A percentile compares a stretch with the other conserved stretches of the same genome.
These are phyloP conservation scores for Ailuropoda melanoleuca DNA, from an alignment of 2,113 vertebrate species.

Conservation along the genomic window DNA sequence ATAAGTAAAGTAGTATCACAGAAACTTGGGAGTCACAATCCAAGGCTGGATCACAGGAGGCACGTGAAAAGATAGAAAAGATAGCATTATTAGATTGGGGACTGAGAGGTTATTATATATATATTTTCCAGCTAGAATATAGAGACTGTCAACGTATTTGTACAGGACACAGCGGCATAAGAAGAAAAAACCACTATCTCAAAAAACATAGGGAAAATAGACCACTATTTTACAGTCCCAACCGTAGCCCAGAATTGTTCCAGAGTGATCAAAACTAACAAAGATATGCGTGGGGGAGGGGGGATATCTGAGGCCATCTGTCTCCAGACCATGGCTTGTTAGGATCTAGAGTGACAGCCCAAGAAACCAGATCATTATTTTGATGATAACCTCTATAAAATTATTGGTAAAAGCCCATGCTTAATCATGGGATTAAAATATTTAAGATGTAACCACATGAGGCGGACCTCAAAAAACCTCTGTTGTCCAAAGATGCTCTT, in stretches of 20 bases:
- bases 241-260: background rate
- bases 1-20: background rate
- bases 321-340: background rate
- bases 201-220: too few relatives aligned
- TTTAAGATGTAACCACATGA: background rate
- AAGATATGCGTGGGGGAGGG: background rate
- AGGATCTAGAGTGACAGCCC: background rate
- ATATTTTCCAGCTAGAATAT: background rate
- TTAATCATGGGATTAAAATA: background rate
- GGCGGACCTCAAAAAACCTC: background rate
- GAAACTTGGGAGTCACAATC: too few relatives aligned
- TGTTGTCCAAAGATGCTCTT: background rate
- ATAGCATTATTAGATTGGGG: background rate
- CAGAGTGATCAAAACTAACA: background rate
- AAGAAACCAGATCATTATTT: background rate
- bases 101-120: background rate
- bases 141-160: background rate
- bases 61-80: background rate
- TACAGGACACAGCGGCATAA: background rate
- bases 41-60: background rate
- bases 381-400: background rate
- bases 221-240: too few relatives aligned
- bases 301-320: background rate
- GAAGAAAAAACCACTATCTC: background rate
- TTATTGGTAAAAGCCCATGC: background rate